These are phyloP conservation scores for Condylura cristata DNA, from an alignment of 2,113 vertebrate species.

Conservation along the genomic window DNA sequence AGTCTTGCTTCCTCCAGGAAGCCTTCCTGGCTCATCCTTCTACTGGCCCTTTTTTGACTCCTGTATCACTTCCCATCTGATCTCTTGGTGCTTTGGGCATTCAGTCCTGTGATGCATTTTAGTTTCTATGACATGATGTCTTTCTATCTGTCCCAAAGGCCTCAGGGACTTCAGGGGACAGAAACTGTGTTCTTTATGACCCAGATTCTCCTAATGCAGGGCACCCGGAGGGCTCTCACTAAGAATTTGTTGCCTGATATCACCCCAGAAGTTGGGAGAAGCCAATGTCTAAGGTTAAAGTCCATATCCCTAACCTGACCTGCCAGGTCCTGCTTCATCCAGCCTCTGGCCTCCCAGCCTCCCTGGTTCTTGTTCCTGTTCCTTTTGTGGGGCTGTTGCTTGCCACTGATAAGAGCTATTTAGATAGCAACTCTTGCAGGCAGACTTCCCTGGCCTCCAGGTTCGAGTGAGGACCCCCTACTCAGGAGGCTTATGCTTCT, in stretches of 20 bases:
- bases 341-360: neutral
- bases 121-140: neutral
- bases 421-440: neutral
- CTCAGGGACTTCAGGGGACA: neutral
- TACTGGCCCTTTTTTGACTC: neutral
- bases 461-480: neutral
- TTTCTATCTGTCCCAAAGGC: neutral
- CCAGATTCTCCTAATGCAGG: neutral
- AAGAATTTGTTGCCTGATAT: neutral
- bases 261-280: neutral
- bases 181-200: neutral
- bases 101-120: neutral
- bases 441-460: neutral
- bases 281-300: neutral
- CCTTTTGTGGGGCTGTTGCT: neutral
- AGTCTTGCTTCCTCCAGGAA: conserved; percentile 19
- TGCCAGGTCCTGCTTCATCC: neutral
- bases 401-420: neutral
- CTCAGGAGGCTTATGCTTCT: neutral
- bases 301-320: neutral
- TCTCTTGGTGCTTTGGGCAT: neutral
- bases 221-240: neutral
- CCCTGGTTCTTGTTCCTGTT: neutral
- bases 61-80: neutral
- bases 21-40: neutral